Conservation (phyloP, 30 jellyfish, hydroid and myxozoan species). For the Pelagia noctiluca region DNA sequence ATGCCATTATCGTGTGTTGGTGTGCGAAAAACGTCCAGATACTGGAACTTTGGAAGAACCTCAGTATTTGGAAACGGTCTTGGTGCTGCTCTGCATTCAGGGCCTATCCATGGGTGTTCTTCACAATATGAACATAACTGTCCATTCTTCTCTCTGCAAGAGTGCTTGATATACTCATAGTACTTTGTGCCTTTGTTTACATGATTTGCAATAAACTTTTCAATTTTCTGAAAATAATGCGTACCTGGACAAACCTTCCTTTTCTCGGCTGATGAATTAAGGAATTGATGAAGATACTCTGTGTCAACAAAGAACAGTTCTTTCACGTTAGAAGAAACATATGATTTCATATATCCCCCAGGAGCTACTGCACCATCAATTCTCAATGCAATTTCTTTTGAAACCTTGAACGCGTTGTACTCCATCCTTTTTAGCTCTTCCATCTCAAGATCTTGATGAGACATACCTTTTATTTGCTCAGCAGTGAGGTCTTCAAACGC, state of each 20-base stretch:
- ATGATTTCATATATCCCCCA: neutral
- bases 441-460: constrained; percentile 22
- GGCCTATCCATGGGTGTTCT: constrained; percentile 15
- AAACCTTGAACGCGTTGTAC: constrained; percentile 42
- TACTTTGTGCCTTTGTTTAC: constrained; percentile 20
- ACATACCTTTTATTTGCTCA: constrained; percentile 15
- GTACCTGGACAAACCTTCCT: constrained; percentile 29
- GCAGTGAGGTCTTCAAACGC: constrained; percentile 9
- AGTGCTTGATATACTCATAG: constrained; percentile 13
- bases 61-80: constrained; percentile 17
- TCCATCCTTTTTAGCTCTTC: constrained; percentile 34
- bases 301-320: constrained; percentile 1
- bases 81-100: constrained; percentile 14
- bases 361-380: constrained; percentile 34
- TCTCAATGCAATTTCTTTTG: constrained; percentile 21
- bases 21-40: constrained; percentile 21
- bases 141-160: constrained; percentile 19
- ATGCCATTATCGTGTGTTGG: constrained; percentile 27
- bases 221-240: too few species aligned
- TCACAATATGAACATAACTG: constrained; percentile 2
- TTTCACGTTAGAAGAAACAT: constrained; percentile 17
- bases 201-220: neutral
- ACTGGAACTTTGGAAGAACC: constrained; percentile 26
- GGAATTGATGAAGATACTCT: constrained; percentile 17
- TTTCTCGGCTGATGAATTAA: constrained; percentile 3